Evolutionary conservation across 2,888 invertebrate species (phyloP), one percentile per base, ranked within the genome.

Genomic region (Plagodis pulveraria): DNA sequence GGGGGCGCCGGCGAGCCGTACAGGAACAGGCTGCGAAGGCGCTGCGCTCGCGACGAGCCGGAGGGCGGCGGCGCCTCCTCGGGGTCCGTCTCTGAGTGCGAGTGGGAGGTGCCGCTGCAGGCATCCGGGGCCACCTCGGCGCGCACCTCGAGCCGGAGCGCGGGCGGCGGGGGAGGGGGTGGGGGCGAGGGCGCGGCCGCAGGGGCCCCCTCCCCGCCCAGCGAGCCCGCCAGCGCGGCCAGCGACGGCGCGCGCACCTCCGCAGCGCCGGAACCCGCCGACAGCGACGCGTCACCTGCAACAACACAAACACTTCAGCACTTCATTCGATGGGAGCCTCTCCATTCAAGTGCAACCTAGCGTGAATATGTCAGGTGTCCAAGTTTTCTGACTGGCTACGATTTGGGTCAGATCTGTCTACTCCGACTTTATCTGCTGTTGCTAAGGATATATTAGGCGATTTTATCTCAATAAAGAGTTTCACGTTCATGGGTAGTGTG

Each of bases 271-370:
- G 90, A 90, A 5, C 89, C 89, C 63, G 86, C 87, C 7, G 91
- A 91, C 36, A 91, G 79, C 0, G 91, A 91, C 58, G 91, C 91
- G 81, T 91, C 91, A 33, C 91, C 91, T 91, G 78, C 0, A 45
- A 47, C 12, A 1, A 48, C 36, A 34, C 33, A 2, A 6, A 5
- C 42, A 42, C 9, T 38, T 8, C 38, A 38, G 1, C 38, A 38
- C 38, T 38, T 38, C 38, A n/a, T 22, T 22, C 22, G 22, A 22
- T 22, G 4, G 22, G 4, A 22, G 22, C 22, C 22, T 22, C 22
- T 22, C 22, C 22, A 22, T 22, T 22, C 22, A 4, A 22, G 22
- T 22, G 22, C 22, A 22, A 22, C 22, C 22, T 22, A 22, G 22
- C 1, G 22, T 22, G 22, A 22, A 2, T 22, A 22, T 22, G 22